A percentile compares a stretch with the other conserved stretches of the same genome.
Evolutionary conservation across 2,113 vertebrate genomes (phyloP).

Genomic region (Sylvia atricapilla): DNA sequence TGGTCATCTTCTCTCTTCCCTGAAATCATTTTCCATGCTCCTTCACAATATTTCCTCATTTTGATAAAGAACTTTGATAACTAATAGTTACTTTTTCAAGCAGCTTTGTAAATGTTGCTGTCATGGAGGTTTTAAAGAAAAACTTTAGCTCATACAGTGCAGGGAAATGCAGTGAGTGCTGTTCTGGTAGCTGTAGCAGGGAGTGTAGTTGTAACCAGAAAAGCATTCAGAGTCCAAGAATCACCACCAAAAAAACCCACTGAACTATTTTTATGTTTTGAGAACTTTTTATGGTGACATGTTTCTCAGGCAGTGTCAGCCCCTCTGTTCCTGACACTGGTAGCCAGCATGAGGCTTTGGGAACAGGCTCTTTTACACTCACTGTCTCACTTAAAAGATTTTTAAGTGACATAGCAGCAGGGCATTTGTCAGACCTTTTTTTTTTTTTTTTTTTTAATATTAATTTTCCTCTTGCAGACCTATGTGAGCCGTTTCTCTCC

Average conservation of each 20-base stretch:
- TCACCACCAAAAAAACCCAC: background rate
- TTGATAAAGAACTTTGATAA: background rate
- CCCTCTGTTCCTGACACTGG: background rate
- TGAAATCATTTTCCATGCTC: background rate
- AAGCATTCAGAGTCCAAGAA: constrained; percentile 10
- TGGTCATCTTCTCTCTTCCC: background rate
- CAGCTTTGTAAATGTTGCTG: background rate
- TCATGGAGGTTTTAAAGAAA: background rate
- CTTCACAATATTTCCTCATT: background rate
- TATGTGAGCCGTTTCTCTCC: background rate
- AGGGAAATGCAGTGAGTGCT: background rate
- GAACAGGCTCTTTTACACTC: background rate
- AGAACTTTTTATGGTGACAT: background rate
- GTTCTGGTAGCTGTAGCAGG: background rate
- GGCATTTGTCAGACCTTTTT: background rate
- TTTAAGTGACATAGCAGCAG: background rate
- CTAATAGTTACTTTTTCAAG: background rate
- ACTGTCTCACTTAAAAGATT: background rate
- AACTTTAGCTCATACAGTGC: background rate
- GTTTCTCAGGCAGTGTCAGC: background rate
- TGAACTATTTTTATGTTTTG: constrained; percentile 22
- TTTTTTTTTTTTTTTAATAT: background rate
- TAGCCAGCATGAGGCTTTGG: background rate
- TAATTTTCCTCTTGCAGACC: background rate
- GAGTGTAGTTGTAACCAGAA: constrained; percentile 32